Percentiles rank a stretch among this genome's conserved stretches.
These are phyloP conservation scores for Leptopilina drosophilae DNA, from an alignment of 2,888 invertebrate species.

Conservation along the genomic window DNA sequence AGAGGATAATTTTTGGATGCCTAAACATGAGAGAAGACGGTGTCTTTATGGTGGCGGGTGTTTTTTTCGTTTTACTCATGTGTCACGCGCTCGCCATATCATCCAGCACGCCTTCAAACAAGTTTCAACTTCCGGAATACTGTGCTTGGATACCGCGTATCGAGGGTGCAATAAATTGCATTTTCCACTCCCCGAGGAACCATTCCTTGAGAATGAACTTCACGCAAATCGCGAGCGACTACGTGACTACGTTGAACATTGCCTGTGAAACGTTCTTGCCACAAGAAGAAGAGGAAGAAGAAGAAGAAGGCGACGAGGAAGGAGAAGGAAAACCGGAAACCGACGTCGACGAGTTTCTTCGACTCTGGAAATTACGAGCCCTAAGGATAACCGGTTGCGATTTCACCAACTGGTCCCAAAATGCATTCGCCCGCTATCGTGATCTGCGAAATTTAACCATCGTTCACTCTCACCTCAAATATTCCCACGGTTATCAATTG, in stretches of 20 bases:
- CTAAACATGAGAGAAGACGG: not conserved
- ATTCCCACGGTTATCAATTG: slow-evolving; percentile 22
- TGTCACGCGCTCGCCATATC: slow-evolving; percentile 72
- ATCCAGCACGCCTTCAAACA: slow-evolving; percentile 75
- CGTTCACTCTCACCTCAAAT: slow-evolving; percentile 71
- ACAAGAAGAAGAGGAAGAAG: slow-evolving; percentile 17
- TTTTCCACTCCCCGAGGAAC: slow-evolving; percentile 80
- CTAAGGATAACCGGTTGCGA: slow-evolving; percentile 92
- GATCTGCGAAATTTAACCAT: slow-evolving; percentile 91
- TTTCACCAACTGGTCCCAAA: slow-evolving; percentile 88
- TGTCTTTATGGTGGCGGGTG: slow-evolving; percentile 44
- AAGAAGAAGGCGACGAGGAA: slow-evolving; percentile 42
- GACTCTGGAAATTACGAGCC: slow-evolving; percentile 88
- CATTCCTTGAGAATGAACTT: slow-evolving; percentile 85
- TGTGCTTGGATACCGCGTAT: slow-evolving; percentile 83
- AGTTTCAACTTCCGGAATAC: slow-evolving; percentile 91
- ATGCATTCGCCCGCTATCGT: slow-evolving; percentile 87
- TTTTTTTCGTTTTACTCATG: slow-evolving; percentile 55
- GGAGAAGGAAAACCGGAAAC: slow-evolving; percentile 55
- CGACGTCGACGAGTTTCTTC: slow-evolving; percentile 82
- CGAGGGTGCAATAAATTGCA: slow-evolving; percentile 78
- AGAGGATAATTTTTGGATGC: slow-evolving; percentile 7
- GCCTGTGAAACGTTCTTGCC: slow-evolving; percentile 44
- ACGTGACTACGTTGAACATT: slow-evolving; percentile 70
- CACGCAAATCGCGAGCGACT: slow-evolving; percentile 89